Conservation (phyloP, 2,797 vertebrate genomes). For the Acanthurus tractus region DNA sequence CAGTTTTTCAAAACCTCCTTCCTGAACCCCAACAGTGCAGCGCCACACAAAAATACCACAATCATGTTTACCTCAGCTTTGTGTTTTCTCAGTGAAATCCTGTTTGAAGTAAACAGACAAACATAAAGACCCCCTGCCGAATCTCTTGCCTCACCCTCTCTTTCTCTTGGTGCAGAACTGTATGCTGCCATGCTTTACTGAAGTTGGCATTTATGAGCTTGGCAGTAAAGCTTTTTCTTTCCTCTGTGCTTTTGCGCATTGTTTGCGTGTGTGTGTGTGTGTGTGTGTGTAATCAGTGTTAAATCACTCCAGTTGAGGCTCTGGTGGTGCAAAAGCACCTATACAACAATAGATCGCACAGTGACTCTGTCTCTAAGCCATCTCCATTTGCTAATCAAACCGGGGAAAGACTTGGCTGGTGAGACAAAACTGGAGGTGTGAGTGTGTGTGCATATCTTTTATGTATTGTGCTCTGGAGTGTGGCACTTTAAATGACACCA, state of each 20-base stretch:
- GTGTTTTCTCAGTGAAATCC: constrained; percentile 48
- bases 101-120: constrained; percentile 57
- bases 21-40: constrained; percentile 20
- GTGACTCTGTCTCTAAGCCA: constrained; percentile 34
- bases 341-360: constrained; percentile 47
- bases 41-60: constrained; percentile 28
- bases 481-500: constrained; percentile 18
- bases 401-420: constrained; percentile 18
- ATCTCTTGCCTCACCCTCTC: constrained; percentile 31
- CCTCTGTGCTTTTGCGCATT: background rate
- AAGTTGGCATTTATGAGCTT: constrained; percentile 72
- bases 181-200: constrained; percentile 69
- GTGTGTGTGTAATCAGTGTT: constrained; percentile 57
- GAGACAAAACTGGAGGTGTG: background rate
- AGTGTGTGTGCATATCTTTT: background rate
- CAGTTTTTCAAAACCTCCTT: constrained; percentile 15
- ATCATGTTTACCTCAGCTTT: constrained; percentile 51
- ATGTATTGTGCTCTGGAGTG: background rate
- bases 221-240: constrained; percentile 53
- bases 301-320: constrained; percentile 66
- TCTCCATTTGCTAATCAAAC: constrained; percentile 66
- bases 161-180: constrained; percentile 44
- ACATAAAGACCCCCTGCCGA: constrained; percentile 49
- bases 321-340: constrained; percentile 40
- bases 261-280: constrained; percentile 11